Evolutionary conservation across 2,888 invertebrate species (phyloP).

Genomic region (Xestoiulus laeticollis): DNA sequence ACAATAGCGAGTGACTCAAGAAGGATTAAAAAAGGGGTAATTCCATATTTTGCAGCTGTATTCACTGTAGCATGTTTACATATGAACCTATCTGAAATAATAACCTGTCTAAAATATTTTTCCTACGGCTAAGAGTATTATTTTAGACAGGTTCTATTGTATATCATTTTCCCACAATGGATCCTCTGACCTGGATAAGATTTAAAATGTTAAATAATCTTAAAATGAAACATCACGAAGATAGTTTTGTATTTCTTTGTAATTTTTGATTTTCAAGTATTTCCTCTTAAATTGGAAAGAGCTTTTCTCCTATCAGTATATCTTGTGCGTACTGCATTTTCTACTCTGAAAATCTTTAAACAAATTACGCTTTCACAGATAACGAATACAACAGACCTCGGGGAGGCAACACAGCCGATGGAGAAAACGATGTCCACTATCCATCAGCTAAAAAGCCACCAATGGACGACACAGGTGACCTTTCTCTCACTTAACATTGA

Average conservation of each 20-base stretch:
- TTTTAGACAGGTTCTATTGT: no score
- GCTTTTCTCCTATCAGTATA: not conserved
- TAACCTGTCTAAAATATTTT: no score
- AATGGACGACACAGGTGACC: slow-evolving; percentile 43
- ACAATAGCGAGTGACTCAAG: no score
- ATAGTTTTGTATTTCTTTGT: not conserved
- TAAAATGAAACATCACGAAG: no score
- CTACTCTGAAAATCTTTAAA: slow-evolving; percentile 32
- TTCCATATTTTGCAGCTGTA: no score
- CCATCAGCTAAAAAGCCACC: slow-evolving; percentile 42
- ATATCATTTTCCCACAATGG: no score
- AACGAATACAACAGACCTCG: slow-evolving; percentile 49
- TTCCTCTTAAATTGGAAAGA: not conserved
- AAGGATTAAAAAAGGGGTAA: no score
- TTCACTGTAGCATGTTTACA: no score
- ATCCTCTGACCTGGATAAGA: no score
- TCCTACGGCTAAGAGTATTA: no score
- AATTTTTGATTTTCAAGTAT: not conserved
- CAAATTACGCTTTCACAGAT: slow-evolving; percentile 45
- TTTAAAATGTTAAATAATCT: no score
- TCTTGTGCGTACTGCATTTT: not conserved
- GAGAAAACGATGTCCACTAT: slow-evolving; percentile 44
- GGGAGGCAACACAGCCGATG: slow-evolving; percentile 39
- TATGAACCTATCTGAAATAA: no score
- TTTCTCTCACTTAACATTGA: not conserved